A percentile compares a stretch with the other conserved stretches of the same genome.
phyloP scores from a whole-genome alignment of 1,140 invertebrate genomes.

The Musca vetustissima region DNA sequence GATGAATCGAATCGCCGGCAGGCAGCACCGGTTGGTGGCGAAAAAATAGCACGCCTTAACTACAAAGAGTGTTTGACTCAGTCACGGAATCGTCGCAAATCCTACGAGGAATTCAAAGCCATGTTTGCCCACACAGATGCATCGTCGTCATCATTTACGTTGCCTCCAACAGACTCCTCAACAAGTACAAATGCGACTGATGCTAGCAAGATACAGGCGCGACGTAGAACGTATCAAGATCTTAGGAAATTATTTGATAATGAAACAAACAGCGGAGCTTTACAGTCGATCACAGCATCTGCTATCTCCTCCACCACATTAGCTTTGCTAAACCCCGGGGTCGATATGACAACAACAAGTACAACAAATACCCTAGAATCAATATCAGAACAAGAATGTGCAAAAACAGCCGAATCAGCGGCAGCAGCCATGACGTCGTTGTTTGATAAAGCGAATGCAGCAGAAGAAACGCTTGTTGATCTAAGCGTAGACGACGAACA shows the following conservation, averaged over 20 bases:
- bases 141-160: background rate
- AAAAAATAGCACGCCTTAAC: slow-evolving; percentile 46
- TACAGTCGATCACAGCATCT: background rate
- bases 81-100: slow-evolving; percentile 54
- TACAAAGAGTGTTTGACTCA: slow-evolving; percentile 53
- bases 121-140: slow-evolving; percentile 37
- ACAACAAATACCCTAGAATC: slow-evolving; percentile 39
- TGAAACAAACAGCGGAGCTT: background rate
- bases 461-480: slow-evolving; percentile 12
- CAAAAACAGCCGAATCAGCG: slow-evolving; percentile 20
- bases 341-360: background rate
- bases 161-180: background rate
- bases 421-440: slow-evolving; percentile 14
- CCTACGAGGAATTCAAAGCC: slow-evolving; percentile 55
- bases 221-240: slow-evolving; percentile 22
- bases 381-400: slow-evolving; percentile 51
- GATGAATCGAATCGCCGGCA: slow-evolving; percentile 31
- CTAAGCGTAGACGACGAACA: background rate
- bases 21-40: slow-evolving; percentile 25
- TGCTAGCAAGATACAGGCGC: slow-evolving; percentile 10
- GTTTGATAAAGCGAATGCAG: slow-evolving; percentile 15
- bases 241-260: slow-evolving; percentile 24
- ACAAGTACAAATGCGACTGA: background rate
- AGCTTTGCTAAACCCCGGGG: background rate
- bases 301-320: background rate